phyloP scores from a whole-genome alignment of 2,797 vertebrate genomes.

The Rhinogobio ventralis region DNA sequence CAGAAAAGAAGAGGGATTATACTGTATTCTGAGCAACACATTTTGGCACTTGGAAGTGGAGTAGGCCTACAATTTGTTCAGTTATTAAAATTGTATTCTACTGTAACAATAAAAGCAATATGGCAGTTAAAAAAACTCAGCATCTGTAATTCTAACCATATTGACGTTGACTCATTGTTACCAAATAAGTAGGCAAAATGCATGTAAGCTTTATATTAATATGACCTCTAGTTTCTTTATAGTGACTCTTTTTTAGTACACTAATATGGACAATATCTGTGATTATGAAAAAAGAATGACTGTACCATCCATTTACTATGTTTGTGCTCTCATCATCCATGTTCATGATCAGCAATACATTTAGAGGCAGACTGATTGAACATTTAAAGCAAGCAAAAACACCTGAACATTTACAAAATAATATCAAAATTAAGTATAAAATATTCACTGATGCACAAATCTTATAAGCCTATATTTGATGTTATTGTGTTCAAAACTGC shows the following conservation, averaged over 20 bases:
- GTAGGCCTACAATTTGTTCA: too few relatives aligned
- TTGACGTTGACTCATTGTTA: too few relatives aligned
- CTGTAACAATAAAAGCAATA: constrained; percentile 34
- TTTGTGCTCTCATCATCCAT: background rate
- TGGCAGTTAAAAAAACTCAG: background rate
- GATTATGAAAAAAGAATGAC: too few relatives aligned
- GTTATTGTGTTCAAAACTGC: background rate
- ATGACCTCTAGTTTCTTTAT: background rate
- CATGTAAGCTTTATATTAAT: background rate
- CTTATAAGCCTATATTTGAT: background rate
- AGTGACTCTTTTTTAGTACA: background rate
- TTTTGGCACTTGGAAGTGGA: too few relatives aligned
- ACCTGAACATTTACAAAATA: background rate
- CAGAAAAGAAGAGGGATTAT: too few relatives aligned
- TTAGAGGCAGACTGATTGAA: background rate
- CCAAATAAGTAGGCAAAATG: background rate
- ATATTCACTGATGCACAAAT: background rate
- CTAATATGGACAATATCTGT: background rate
- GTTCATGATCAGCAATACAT: constrained; percentile 6
- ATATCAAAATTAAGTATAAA: background rate
- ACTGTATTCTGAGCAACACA: too few relatives aligned
- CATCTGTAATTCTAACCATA: too few relatives aligned
- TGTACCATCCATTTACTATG: too few relatives aligned
- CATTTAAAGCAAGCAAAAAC: background rate
- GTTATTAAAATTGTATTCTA: background rate